A percentile compares a stretch with the other conserved stretches of the same genome.
Conservation (phyloP, 2,888 invertebrate species). For the Pachycephus smyrnensis region DNA sequence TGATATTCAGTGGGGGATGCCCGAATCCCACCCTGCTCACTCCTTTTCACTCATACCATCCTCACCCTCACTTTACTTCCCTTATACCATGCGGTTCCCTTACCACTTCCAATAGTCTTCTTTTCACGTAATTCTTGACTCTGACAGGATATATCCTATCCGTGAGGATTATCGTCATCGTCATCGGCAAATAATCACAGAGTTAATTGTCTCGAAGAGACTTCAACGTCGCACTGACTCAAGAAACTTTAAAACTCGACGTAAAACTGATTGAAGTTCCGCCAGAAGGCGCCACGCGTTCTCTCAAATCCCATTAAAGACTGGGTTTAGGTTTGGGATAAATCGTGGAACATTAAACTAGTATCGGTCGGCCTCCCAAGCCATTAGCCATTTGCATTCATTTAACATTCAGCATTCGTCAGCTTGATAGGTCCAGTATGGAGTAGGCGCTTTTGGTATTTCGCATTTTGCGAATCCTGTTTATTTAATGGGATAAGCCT, state of each 20-base stretch:
- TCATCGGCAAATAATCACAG: neutral
- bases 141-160: neutral
- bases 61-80: neutral
- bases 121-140: neutral
- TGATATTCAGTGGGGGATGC: constrained; percentile 28
- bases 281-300: neutral
- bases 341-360: neutral
- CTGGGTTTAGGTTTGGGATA: neutral
- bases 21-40: constrained; percentile 4
- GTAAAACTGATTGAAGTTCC: constrained; percentile 51
- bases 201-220: neutral
- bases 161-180: neutral
- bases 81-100: neutral
- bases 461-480: neutral
- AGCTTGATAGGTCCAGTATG: neutral
- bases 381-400: neutral
- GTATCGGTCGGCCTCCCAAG: neutral
- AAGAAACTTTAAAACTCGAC: constrained; percentile 48
- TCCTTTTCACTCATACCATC: neutral
- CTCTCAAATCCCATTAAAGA: neutral
- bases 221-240: neutral
- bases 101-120: neutral
- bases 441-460: neutral
- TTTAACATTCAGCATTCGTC: neutral
- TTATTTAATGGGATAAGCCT: neutral